phyloP scores from a whole-genome alignment of 1,140 invertebrate genomes.

The Andricus grossulariae region DNA sequence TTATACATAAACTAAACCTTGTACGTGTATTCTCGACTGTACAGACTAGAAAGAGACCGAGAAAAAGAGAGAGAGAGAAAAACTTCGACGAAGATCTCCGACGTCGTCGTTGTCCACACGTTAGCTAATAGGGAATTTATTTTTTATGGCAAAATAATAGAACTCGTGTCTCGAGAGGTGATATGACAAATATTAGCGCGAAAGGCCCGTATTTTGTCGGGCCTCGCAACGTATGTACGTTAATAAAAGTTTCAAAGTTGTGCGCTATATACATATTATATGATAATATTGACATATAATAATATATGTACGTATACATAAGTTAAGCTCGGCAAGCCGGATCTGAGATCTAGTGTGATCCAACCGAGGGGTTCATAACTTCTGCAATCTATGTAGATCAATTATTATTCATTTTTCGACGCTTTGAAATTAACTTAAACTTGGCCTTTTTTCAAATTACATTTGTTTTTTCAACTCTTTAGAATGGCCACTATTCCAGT shows the following conservation, averaged over 20 bases:
- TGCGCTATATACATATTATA: conserved; percentile 29
- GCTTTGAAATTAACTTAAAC: too few relatives aligned
- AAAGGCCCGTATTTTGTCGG: conserved; percentile 33
- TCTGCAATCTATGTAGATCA: too few relatives aligned
- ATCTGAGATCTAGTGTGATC: conserved; percentile 18
- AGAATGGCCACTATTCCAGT: too few relatives aligned
- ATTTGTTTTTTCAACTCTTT: too few relatives aligned
- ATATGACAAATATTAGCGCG: conserved; percentile 67
- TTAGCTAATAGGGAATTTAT: conserved; percentile 72
- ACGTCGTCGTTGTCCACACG: conserved; percentile 41
- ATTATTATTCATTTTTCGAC: too few relatives aligned
- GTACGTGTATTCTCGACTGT: conserved; percentile 63
- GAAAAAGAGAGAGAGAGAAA: conserved; percentile 43
- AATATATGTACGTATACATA: conserved; percentile 28
- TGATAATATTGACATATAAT: conserved; percentile 25
- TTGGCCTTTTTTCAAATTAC: too few relatives aligned
- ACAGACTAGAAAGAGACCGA: conserved; percentile 54
- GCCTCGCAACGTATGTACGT: conserved; percentile 25
- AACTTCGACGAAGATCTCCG: conserved; percentile 35
- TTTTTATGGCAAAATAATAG: conserved; percentile 69
- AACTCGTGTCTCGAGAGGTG: conserved; percentile 53
- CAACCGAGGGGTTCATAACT: neutral
- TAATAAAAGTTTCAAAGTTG: conserved; percentile 29
- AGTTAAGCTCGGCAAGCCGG: conserved; percentile 25
- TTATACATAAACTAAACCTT: conserved; percentile 60